These are phyloP conservation scores for Troides oblongomaculatus DNA, from an alignment of 2,888 invertebrate species.

Conservation along the genomic window DNA sequence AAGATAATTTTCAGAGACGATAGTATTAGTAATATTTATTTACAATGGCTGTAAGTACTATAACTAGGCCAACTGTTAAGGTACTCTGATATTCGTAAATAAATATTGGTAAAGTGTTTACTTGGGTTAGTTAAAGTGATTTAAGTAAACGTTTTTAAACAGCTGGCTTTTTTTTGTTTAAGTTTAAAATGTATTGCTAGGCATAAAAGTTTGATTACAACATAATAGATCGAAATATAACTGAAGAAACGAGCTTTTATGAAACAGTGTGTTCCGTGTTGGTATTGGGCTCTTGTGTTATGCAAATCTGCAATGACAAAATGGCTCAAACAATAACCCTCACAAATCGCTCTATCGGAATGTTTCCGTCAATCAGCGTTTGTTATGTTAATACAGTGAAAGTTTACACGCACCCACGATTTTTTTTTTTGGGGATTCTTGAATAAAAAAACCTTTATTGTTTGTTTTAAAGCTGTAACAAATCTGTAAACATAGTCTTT, in stretches of 20 bases:
- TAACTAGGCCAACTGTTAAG: too few species aligned
- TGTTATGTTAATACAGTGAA: constrained; percentile 70
- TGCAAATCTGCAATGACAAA: constrained; percentile 31
- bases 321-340: constrained; percentile 50
- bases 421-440: background rate
- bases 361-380: constrained; percentile 46
- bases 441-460: too few species aligned
- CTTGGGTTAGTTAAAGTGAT: too few species aligned
- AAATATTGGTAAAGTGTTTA: too few species aligned
- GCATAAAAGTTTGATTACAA: too few species aligned
- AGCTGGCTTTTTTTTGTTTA: too few species aligned
- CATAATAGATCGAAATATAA: background rate
- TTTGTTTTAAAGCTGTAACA: too few species aligned
- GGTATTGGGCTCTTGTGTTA: constrained; percentile 22
- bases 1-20: too few species aligned
- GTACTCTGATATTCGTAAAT: too few species aligned
- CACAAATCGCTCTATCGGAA: constrained; percentile 50
- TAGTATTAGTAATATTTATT: background rate
- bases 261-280: background rate
- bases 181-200: too few species aligned
- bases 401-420: constrained; percentile 40
- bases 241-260: constrained; percentile 3
- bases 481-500: too few species aligned
- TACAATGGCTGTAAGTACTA: background rate
- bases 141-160: too few species aligned